These are phyloP conservation scores for Hirtodrosophila histrioides DNA, from an alignment of 2,888 invertebrate genomes.

Conservation along the genomic window DNA sequence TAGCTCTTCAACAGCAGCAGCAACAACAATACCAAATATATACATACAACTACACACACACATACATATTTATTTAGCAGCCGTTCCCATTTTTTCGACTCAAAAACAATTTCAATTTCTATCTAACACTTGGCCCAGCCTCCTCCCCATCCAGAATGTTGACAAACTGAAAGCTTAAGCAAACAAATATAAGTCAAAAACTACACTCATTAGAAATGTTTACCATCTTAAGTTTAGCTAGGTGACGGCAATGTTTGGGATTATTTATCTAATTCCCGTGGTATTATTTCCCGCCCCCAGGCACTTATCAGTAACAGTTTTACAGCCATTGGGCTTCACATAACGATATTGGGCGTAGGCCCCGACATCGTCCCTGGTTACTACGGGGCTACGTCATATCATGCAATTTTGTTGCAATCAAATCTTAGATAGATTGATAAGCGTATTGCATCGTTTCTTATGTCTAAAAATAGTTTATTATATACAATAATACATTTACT, in stretches of 20 bases:
- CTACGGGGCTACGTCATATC: neutral
- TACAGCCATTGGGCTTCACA: neutral
- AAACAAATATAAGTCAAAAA: neutral
- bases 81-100: neutral
- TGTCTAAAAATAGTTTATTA: too few species aligned
- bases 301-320: neutral
- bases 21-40: slow-evolving; percentile 10
- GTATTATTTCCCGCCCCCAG: neutral
- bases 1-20: neutral
- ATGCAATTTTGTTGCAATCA: slow-evolving; percentile 1
- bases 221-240: slow-evolving; percentile 1
- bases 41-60: neutral
- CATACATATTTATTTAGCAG: neutral
- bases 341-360: slow-evolving; percentile 29
- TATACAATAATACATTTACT: too few species aligned
- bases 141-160: neutral
- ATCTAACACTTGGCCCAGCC: too few species aligned
- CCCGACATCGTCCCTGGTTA: slow-evolving; percentile 20
- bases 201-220: slow-evolving; percentile 1
- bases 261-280: neutral
- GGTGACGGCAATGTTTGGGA: neutral
- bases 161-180: neutral
- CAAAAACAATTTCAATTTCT: neutral
- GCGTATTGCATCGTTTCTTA: too few species aligned
- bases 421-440: too few species aligned